Evolutionary conservation across 2,113 vertebrate species (phyloP).

Genomic region (Centropristis striata): DNA sequence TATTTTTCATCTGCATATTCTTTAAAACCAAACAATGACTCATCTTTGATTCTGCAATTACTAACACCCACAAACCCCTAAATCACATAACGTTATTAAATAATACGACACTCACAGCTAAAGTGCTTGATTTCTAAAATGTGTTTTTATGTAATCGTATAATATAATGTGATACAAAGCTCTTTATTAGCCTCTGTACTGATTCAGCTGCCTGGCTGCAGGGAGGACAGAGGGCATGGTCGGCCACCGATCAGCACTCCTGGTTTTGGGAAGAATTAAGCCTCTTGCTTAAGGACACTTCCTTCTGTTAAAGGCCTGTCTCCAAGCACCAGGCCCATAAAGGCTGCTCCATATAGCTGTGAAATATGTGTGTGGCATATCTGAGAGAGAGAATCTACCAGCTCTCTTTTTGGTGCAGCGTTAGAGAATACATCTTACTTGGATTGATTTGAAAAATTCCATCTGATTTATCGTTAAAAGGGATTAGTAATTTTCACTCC

Average conservation of each 20-base stretch:
- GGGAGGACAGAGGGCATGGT: slow-evolving; percentile 2
- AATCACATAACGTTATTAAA: too few species aligned
- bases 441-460: slow-evolving; percentile 54
- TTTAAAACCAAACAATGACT: too few species aligned
- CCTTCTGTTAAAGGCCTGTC: slow-evolving; percentile 12
- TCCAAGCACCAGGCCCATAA: not conserved
- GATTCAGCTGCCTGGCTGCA: not conserved
- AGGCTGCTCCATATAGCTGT: not conserved
- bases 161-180: not conserved
- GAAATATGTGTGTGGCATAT: not conserved
- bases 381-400: not conserved
- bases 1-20: too few species aligned
- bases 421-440: slow-evolving; percentile 46
- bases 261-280: not conserved
- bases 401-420: not conserved
- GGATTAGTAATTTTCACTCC: slow-evolving; percentile 75
- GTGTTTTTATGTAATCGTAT: not conserved
- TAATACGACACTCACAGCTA: too few species aligned
- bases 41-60: too few species aligned
- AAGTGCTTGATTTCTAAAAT: not conserved
- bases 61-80: not conserved
- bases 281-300: slow-evolving; percentile 38
- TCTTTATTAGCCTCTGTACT: not conserved
- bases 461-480: slow-evolving; percentile 67
- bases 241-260: not conserved